These are phyloP conservation scores for Euspilapteryx auroguttella DNA, from an alignment of 2,888 invertebrate species.

Conservation along the genomic window DNA sequence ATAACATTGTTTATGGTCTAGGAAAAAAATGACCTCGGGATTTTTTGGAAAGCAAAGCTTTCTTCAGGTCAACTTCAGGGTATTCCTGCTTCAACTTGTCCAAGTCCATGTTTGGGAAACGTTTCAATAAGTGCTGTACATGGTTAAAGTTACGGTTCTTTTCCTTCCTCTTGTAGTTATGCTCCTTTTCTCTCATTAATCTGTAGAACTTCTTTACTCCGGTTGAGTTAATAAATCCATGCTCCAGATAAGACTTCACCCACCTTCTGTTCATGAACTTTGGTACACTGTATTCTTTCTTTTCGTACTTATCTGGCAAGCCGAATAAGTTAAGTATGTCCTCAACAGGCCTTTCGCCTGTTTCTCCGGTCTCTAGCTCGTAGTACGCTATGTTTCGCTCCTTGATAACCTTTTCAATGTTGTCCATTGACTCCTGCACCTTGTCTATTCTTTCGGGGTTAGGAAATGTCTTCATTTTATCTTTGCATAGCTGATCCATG, in stretches of 20 bases:
- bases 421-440: conserved; percentile 92
- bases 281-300: conserved; percentile 67
- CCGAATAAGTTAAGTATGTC: conserved; percentile 64
- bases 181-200: conserved; percentile 67
- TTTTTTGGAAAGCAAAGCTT: conserved; percentile 58
- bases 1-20: conserved; percentile 20
- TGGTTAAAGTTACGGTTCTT: conserved; percentile 68
- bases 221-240: conserved; percentile 47
- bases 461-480: conserved; percentile 72
- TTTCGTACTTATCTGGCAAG: conserved; percentile 54
- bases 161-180: conserved; percentile 56
- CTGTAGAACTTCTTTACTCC: conserved; percentile 62
- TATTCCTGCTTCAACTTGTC: conserved; percentile 71
- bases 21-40: conserved; percentile 66
- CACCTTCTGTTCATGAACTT: conserved; percentile 67
- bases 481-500: conserved; percentile 85
- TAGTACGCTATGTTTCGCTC: conserved; percentile 93
- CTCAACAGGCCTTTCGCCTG: conserved; percentile 74
- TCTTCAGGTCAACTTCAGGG: conserved; percentile 75
- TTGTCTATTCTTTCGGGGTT: conserved; percentile 93
- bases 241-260: conserved; percentile 59
- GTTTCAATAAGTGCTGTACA: conserved; percentile 69
- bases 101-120: conserved; percentile 76
- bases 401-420: conserved; percentile 85
- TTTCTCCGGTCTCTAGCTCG: conserved; percentile 84